Evolutionary conservation across 2,113 vertebrate genomes (phyloP), one percentile per base, ranked within the genome.

Genomic region (Seriola aureovittata): DNA sequence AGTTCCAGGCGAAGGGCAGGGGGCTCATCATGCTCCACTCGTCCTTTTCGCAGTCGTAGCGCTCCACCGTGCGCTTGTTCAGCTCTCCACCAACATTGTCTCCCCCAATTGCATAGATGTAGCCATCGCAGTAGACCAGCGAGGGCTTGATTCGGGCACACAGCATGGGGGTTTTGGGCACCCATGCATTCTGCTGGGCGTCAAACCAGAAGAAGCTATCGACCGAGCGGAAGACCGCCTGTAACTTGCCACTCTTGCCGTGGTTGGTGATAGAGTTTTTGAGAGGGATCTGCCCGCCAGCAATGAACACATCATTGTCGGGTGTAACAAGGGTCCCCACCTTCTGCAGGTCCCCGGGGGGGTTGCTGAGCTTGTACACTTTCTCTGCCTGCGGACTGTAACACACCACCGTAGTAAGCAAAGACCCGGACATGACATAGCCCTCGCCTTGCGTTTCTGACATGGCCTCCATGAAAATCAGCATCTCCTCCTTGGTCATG

Each of bases 401-500:
- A 93, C 98, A 99, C 84, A 99, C 97, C 76, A 97, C 97, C 0
- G 87, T 77, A 13, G 96, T 96, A 64, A 96, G 97, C 75, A 95
- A 85, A 74, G 95, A 90, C 0, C 77, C 78, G 0, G 84, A 44
- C 74, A 92, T 78, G 0, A 93, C 84, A 5, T 89, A 91, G 6
- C 78, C 60, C 29, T 94, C 87, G 72, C 94, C 94, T 0, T 96
- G 94, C 34, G 95, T 95, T 89, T 99, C 98, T 25, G 96, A 95
- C 92, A 96, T 92, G 60, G 97, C 97, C 96, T 99, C 98, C 84
- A 97, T 96, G 89, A 99, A 99, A 85, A 99, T 99, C 75, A 99
- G 96, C 98, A 99, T 99, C 90, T 99, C 99, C 90, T 99, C 99
- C 94, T 99, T 99, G 40, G 99, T 99, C 99, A 99, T 99, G 70